Evolutionary conservation across 2,113 vertebrate species (phyloP).

Genomic region (Pollachius pollachius): DNA sequence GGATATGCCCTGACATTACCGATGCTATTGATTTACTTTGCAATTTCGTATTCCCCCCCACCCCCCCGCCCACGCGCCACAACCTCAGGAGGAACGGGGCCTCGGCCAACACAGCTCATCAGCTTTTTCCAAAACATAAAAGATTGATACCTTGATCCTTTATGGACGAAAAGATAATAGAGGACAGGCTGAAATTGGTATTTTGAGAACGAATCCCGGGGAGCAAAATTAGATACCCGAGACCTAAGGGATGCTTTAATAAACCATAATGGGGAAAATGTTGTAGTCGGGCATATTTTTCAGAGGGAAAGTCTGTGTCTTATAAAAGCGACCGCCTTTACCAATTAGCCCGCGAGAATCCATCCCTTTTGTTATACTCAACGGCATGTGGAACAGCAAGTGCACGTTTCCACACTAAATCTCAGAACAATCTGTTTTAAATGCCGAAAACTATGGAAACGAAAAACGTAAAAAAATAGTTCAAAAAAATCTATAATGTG

Average conservation of each 20-base stretch:
- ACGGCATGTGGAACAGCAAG: conserved; percentile 5
- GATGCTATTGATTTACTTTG: conserved; percentile 84
- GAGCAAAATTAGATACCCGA: conserved; percentile 58
- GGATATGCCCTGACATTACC: conserved; percentile 81
- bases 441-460: conserved; percentile 7
- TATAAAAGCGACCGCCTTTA: conserved; percentile 34
- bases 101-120: conserved; percentile 70
- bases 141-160: conserved; percentile 76
- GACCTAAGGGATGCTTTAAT: conserved; percentile 67
- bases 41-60: conserved; percentile 82
- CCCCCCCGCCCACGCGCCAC: conserved; percentile 51
- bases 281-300: conserved; percentile 31
- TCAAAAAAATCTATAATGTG: conserved; percentile 19
- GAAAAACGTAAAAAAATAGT: conserved; percentile 23
- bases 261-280: conserved; percentile 67
- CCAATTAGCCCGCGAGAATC: conserved; percentile 26
- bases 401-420: conserved; percentile 19
- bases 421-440: conserved; percentile 12
- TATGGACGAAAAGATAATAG: conserved; percentile 67
- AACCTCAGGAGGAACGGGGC: conserved; percentile 75
- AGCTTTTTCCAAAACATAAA: conserved; percentile 76
- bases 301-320: conserved; percentile 56
- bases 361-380: conserved; percentile 18
- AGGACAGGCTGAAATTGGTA: conserved; percentile 67
- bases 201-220: conserved; percentile 63